Percentiles rank a stretch among this genome's conserved stretches.
phyloP scores from a whole-genome alignment of 2,113 vertebrate species.

The Apteryx owenii region DNA sequence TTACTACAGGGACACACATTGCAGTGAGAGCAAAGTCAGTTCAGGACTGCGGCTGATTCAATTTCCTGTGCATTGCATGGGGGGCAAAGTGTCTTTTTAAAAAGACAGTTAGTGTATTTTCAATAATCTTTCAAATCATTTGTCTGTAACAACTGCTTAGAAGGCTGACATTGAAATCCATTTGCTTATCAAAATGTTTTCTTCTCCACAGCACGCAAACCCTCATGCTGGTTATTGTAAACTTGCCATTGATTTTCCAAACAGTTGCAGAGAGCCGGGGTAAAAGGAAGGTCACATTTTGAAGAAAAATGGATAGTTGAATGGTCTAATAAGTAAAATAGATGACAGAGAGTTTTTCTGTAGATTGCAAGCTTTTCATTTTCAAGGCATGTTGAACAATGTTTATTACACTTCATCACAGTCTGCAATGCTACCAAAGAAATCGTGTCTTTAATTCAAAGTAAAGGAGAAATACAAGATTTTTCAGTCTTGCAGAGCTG shows the following conservation, averaged over 20 bases:
- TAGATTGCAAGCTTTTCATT: background rate
- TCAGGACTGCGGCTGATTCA: background rate
- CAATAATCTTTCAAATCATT: conserved; percentile 28
- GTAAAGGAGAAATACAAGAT: background rate
- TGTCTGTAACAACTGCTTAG: conserved; percentile 21
- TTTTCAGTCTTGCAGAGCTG: background rate
- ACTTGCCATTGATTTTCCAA: conserved; percentile 53
- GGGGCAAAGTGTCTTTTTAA: background rate
- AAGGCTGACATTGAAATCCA: conserved; percentile 13
- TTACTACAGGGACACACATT: background rate
- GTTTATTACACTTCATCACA: conserved; percentile 21
- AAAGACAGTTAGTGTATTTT: background rate
- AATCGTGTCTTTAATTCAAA: background rate
- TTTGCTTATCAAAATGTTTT: conserved; percentile 59
- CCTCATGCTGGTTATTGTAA: conserved; percentile 29
- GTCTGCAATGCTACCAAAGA: background rate
- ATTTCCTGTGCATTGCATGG: background rate
- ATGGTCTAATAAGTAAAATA: conserved; percentile 25
- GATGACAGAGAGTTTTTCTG: background rate
- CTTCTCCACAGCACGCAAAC: conserved; percentile 2
- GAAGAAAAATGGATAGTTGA: conserved; percentile 4
- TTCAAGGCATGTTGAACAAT: background rate
- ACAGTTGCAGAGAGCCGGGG: background rate
- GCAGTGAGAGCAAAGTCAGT: background rate
- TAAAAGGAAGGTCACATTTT: conserved; percentile 48